A percentile compares a stretch with the other conserved stretches of the same genome.
phyloP scores from a whole-genome alignment of 1,140 invertebrate genomes.

The Acromyrmex heyeri region DNA sequence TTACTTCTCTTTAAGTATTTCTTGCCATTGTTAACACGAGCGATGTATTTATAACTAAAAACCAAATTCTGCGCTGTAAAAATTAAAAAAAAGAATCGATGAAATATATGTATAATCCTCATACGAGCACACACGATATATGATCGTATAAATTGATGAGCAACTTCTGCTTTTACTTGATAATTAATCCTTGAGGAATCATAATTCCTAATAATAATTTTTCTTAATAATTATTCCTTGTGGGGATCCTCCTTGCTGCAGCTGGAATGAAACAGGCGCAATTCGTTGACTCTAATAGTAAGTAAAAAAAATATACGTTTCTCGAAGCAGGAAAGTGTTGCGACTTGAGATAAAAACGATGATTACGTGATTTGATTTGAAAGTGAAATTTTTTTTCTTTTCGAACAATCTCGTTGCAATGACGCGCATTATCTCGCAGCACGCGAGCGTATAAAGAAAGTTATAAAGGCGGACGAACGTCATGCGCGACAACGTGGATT shows the following conservation, averaged over 20 bases:
- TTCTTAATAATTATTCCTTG: neutral
- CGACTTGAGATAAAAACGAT: neutral
- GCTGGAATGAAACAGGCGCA: neutral
- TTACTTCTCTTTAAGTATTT: neutral
- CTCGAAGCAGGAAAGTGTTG: constrained; percentile 16
- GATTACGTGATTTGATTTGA: constrained; percentile 25
- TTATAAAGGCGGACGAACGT: constrained; percentile 40
- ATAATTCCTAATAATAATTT: neutral
- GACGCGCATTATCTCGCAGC: neutral
- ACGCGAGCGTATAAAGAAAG: constrained; percentile 20
- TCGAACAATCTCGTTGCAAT: constrained; percentile 21
- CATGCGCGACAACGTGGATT: constrained; percentile 39
- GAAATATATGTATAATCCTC: neutral
- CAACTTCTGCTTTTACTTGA: neutral
- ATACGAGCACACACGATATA: neutral
- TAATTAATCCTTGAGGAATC: neutral
- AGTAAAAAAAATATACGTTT: neutral
- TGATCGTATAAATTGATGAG: too few relatives aligned
- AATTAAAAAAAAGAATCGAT: neutral
- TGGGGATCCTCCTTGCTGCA: neutral
- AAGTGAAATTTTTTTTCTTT: constrained; percentile 30
- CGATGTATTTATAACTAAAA: neutral
- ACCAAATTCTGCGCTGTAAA: neutral
- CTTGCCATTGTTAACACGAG: too few relatives aligned
- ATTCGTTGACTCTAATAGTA: neutral